A percentile compares a stretch with the other conserved stretches of the same genome.
These are phyloP conservation scores for Clamator glandarius DNA, from an alignment of 2,797 vertebrate species.

Conservation along the genomic window DNA sequence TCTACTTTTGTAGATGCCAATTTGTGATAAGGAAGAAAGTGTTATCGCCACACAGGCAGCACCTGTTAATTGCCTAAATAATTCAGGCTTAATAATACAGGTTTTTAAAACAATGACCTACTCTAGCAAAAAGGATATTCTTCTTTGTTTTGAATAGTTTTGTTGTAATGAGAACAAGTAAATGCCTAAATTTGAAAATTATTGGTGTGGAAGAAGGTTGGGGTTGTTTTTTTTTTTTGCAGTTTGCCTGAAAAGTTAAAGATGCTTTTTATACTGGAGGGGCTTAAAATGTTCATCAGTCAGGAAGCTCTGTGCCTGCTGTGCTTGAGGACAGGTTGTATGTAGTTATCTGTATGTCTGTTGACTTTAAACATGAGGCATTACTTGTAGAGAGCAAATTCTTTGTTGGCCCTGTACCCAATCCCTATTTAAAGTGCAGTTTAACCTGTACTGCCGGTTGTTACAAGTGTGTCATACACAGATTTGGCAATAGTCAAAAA, in stretches of 20 bases:
- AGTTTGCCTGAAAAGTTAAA: not conserved
- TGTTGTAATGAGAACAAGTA: not conserved
- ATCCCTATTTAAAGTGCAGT: not conserved
- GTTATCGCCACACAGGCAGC: constrained; percentile 12
- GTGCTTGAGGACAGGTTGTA: not conserved
- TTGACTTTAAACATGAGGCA: not conserved
- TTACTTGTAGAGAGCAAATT: not conserved
- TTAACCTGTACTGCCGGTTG: constrained; percentile 35
- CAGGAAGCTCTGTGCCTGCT: not conserved
- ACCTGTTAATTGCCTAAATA: constrained; percentile 45
- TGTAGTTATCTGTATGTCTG: not conserved
- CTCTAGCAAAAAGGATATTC: not conserved
- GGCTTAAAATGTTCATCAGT: not conserved
- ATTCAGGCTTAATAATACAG: constrained; percentile 10
- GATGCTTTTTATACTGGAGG: not conserved
- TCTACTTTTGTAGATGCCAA: constrained; percentile 16
- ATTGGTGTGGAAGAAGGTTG: not conserved
- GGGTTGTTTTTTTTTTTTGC: not conserved
- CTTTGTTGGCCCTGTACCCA: not conserved
- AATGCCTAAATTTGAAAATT: not conserved
- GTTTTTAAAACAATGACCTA: not conserved
- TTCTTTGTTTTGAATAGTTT: not conserved
- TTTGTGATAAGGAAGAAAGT: constrained; percentile 34
- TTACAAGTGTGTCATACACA: not conserved
- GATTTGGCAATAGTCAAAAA: not conserved